A percentile compares a stretch with the other conserved stretches of the same genome.
phyloP scores from a whole-genome alignment of 1,140 invertebrate genomes.

The Phymastichus coffea region DNA sequence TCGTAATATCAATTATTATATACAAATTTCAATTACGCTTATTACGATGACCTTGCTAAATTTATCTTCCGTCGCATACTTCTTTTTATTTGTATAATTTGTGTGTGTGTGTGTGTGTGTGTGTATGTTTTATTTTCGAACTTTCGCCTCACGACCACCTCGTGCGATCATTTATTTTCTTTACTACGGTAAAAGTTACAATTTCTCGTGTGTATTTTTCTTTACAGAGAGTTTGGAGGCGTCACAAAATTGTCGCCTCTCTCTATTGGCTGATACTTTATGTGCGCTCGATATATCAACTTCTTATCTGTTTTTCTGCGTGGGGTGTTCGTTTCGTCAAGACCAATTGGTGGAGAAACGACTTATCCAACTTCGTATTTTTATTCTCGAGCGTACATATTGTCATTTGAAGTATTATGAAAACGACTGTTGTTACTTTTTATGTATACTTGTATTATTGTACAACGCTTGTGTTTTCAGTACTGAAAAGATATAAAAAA shows the following conservation, averaged over 20 bases:
- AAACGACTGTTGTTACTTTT: constrained; percentile 10
- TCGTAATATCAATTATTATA: constrained; percentile 50
- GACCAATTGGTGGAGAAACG: not conserved
- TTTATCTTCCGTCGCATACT: constrained; percentile 2
- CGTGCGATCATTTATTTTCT: not conserved
- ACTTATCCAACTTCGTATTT: not conserved
- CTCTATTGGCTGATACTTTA: not conserved
- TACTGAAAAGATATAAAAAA: not conserved
- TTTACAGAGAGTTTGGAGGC: not conserved
- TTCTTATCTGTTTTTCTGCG: too few species aligned
- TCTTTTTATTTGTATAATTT: not conserved
- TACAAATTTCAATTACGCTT: constrained; percentile 50
- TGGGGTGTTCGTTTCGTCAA: not conserved
- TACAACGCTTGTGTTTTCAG: constrained; percentile 25
- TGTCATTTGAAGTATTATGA: constrained; percentile 1
- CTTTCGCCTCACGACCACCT: not conserved
- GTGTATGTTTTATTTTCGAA: not conserved
- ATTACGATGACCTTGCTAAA: constrained; percentile 21
- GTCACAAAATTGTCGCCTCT: not conserved
- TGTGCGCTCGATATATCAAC: too few species aligned
- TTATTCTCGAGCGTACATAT: constrained; percentile 1
- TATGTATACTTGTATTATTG: constrained; percentile 17
- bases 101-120: too few species aligned
- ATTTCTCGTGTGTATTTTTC: not conserved
- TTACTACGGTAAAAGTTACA: not conserved